These are phyloP conservation scores for Sebastes itinus DNA, from an alignment of 2,797 vertebrate species.

Conservation along the genomic window DNA sequence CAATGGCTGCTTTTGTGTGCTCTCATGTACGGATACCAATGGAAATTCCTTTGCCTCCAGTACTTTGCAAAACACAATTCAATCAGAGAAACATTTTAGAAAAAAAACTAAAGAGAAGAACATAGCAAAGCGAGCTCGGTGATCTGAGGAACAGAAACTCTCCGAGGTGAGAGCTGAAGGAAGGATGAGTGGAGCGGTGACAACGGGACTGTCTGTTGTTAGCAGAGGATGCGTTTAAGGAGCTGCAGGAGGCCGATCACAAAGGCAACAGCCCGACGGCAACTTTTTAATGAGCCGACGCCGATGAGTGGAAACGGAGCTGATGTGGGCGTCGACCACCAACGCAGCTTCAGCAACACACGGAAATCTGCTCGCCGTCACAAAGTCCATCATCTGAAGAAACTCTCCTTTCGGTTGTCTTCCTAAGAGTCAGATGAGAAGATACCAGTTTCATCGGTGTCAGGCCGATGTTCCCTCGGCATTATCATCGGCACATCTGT, in stretches of 20 bases:
- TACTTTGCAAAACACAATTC: slow-evolving; percentile 62
- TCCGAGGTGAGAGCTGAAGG: slow-evolving; percentile 49
- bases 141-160: slow-evolving; percentile 62
- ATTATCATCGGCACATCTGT: no score
- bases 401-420: neutral
- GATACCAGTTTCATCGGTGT: no score
- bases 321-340: neutral
- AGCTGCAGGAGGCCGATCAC: slow-evolving; percentile 49
- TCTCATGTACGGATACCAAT: slow-evolving; percentile 57
- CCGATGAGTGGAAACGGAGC: neutral
- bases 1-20: slow-evolving; percentile 59
- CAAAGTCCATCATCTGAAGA: neutral
- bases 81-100: slow-evolving; percentile 38
- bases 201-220: slow-evolving; percentile 26
- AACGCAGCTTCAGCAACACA: neutral
- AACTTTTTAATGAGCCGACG: slow-evolving; percentile 34
- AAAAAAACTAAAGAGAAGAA: neutral
- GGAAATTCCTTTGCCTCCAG: slow-evolving; percentile 60
- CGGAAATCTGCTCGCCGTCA: neutral
- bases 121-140: slow-evolving; percentile 18
- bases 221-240: slow-evolving; percentile 29
- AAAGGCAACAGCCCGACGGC: slow-evolving; percentile 1
- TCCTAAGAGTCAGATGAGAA: neutral
- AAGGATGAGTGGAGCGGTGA: slow-evolving; percentile 33
- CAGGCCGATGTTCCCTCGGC: no score